Conservation (phyloP, 64 coral and sea anemone genomes). For the Montipora sp. region DNA sequence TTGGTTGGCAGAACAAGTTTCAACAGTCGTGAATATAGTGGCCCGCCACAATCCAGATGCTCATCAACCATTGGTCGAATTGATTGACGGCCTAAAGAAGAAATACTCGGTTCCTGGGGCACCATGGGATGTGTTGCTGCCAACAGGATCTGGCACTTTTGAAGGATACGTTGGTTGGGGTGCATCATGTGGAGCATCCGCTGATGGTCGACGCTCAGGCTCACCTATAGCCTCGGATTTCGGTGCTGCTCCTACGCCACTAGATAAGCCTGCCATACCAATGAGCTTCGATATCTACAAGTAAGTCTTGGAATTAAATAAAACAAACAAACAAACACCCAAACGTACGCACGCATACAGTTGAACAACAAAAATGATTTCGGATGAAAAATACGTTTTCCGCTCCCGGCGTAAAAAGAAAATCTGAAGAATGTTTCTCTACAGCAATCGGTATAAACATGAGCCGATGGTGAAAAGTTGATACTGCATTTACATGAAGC, state of each 20-base stretch:
- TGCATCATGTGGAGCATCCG: constrained; percentile 61
- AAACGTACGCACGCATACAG: not conserved
- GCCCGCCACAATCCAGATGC: constrained; percentile 13
- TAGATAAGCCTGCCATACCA: constrained; percentile 26
- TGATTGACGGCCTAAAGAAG: constrained; percentile 56
- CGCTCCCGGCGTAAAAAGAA: too few species aligned
- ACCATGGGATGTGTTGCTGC: constrained; percentile 58
- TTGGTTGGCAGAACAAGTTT: constrained; percentile 59
- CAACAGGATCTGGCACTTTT: constrained; percentile 76
- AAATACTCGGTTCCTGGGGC: constrained; percentile 72
- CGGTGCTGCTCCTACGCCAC: constrained; percentile 40
- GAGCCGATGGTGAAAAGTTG: too few species aligned
- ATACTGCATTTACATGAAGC: too few species aligned
- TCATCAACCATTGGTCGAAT: constrained; percentile 40
- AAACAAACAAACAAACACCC: not conserved
- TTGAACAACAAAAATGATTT: too few species aligned
- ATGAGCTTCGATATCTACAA: constrained; percentile 61
- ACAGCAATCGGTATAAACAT: too few species aligned
- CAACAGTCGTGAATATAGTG: constrained; percentile 51
- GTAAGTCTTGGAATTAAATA: not conserved
- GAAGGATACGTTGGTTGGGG: constrained; percentile 91
- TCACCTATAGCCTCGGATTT: constrained; percentile 47
- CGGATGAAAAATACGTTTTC: too few species aligned
- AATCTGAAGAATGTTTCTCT: too few species aligned
- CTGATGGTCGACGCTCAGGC: constrained; percentile 71